Evolutionary conservation across 1,140 invertebrate genomes (phyloP), one percentile per base, ranked within the genome.

Genomic region (Zaprionus nigranus): DNA sequence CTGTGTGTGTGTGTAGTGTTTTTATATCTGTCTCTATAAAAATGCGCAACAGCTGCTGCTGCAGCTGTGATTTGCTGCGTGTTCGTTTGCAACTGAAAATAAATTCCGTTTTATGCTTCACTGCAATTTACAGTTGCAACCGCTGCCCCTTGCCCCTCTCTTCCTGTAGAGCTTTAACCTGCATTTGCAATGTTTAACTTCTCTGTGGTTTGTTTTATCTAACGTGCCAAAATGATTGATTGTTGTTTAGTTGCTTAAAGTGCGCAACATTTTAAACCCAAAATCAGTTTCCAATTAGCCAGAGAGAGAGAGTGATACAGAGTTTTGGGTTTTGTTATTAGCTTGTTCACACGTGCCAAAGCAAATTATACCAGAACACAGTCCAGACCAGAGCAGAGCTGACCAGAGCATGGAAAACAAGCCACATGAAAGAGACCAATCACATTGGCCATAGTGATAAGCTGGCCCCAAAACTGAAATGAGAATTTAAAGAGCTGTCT

Each of bases 261-360:
- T 34, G 6, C 30, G 58, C 22, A 58, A 34, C 40, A 38, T 57
- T 69, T 22, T 3, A 53, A 28, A 49, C 13, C 17, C 24, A 34
- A 61, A 74, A 69, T 61, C 49, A 56, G 36, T 70, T 46, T 69
- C 26, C 40, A 75, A 75, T 63, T 69, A 75, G 17, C 57, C 51
- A n/a, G 15, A n/a, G 15, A 17, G 2, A 46, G 6, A 43, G 15
- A 15, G 40, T 46, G 40, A 9, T 7, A 46, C 40, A 46, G 6
- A 17, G 40, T 43, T 43, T 43, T 43, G 40, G 40, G 40, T 24
- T 51, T 46, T 22, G 1, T 28, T 28, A 61, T 40, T 17, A n/a
- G 20, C 57, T 9, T 43, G 36, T 43, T 24, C 40, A 12, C 34
- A 56, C 51, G 58, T 43, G 20, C 22, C 12, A 38, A 43, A 56